Evolutionary conservation across 2,888 invertebrate species (phyloP), one percentile per base, ranked within the genome.

Genomic region (Calliopum simillimum): DNA sequence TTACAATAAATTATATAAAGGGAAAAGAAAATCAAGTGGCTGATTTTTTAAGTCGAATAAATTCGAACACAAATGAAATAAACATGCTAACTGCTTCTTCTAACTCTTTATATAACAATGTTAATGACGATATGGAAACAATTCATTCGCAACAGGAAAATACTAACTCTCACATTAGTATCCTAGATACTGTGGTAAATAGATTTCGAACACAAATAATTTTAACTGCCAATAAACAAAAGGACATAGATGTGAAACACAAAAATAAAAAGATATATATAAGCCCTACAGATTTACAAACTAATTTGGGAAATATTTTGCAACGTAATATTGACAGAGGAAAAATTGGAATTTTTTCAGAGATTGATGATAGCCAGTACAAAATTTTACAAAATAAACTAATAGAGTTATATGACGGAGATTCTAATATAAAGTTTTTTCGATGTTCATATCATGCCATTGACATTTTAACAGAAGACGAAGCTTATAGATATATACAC

Each of bases 401-500:
- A 19, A 73, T 71, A 43, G 63, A 73, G 55, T 43, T 74, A 41
- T 75, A 68, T 63, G 69, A 67, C 2, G 65, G 61, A 16, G 49
- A 69, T 51, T 71, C 64, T 41, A 71, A 21, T 53, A 21, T 68
- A 12, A 70, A 71, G 69, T 75, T 70, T 70, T 66, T 74, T 58
- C 70, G 69, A 72, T 74, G 70, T 62, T 61, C 65, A 16, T 66
- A 65, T 58, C 62, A 68, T 70, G 67, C 70, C n/a, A 59, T 41
- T 51, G 72, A 74, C 23, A 56, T 74, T 21, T 43, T 53, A 69
- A 70, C 49, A 11, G 73, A 75, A 59, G 64, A 72, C 13, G 73
- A 74, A 66, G 61, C 70, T 41, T 70, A 64, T 41, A 74, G 66
- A 44, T 68, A 73, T 43, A 73, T 76, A 5, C 55, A 66, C n/a